Conservation (phyloP, 2,888 invertebrate species). For the Pheosia tremula region DNA sequence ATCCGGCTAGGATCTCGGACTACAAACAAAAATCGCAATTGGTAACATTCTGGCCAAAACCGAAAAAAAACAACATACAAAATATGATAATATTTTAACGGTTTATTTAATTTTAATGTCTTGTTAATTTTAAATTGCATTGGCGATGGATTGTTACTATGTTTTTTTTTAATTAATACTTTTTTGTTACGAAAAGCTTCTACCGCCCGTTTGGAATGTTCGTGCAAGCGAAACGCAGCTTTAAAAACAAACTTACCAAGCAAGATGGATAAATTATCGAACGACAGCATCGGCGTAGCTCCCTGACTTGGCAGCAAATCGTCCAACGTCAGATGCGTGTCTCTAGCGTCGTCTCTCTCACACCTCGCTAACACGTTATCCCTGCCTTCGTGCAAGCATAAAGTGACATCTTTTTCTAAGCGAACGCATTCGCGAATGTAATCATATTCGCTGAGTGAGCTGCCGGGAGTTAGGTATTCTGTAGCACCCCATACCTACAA, state of each 20-base stretch:
- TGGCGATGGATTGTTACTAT: no score
- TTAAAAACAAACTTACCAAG: conserved; percentile 84
- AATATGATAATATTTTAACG: no score
- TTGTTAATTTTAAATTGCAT: no score
- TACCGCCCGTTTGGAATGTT: not conserved
- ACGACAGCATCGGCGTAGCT: conserved; percentile 89
- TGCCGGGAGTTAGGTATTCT: conserved; percentile 94
- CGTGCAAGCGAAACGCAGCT: not conserved
- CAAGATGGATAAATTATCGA: conserved; percentile 93
- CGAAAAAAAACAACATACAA: no score
- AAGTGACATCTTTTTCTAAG: conserved; percentile 93
- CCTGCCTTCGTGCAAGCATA: conserved; percentile 87
- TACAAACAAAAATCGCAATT: no score
- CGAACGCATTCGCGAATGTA: conserved; percentile 97
- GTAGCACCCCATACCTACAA: conserved; percentile 92
- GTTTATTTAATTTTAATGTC: no score
- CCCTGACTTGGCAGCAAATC: conserved; percentile 91
- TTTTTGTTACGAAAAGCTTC: not conserved
- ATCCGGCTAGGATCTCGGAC: no score
- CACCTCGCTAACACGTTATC: conserved; percentile 90
- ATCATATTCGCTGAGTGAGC: conserved; percentile 94
- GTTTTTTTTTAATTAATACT: no score
- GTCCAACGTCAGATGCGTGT: conserved; percentile 89
- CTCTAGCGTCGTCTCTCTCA: conserved; percentile 91
- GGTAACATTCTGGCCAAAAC: no score